Conservation (phyloP, 2,797 vertebrate genomes). For the Anniella stebbinsi region DNA sequence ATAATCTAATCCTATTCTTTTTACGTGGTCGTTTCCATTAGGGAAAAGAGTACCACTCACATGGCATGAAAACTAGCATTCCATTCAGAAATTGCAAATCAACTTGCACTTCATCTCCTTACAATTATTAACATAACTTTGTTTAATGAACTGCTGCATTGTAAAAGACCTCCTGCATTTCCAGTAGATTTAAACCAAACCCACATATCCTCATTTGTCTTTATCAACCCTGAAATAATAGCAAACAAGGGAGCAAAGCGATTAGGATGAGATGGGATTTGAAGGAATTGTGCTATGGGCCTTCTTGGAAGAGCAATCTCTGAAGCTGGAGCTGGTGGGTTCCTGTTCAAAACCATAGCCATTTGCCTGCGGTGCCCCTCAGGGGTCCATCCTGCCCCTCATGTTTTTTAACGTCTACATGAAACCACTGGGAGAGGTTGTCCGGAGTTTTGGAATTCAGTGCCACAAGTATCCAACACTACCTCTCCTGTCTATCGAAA, state of each 20-base stretch:
- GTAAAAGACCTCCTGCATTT: not conserved
- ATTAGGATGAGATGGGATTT: not conserved
- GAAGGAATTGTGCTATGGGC: too few species aligned
- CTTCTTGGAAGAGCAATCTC: too few species aligned
- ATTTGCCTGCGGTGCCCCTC: too few species aligned
- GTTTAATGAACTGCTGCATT: not conserved
- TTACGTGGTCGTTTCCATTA: not conserved
- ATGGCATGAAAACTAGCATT: not conserved
- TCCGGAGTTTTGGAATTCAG: too few species aligned
- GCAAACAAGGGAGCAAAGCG: constrained; percentile 28
- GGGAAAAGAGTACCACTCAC: too few species aligned
- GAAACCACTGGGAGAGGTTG: too few species aligned
- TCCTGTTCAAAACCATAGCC: too few species aligned
- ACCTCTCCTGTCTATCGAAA: too few species aligned
- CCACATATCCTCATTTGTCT: not conserved
- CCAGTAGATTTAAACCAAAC: not conserved
- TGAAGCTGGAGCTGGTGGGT: too few species aligned
- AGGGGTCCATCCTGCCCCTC: too few species aligned
- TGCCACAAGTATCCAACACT: too few species aligned
- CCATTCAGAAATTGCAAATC: not conserved
- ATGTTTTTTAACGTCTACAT: too few species aligned
- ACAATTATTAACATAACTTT: not conserved
- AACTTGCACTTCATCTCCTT: not conserved
- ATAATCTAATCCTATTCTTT: not conserved
- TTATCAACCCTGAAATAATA: not conserved